Evolutionary conservation across 2,113 vertebrate genomes (phyloP).

Genomic region (Lota lota): DNA sequence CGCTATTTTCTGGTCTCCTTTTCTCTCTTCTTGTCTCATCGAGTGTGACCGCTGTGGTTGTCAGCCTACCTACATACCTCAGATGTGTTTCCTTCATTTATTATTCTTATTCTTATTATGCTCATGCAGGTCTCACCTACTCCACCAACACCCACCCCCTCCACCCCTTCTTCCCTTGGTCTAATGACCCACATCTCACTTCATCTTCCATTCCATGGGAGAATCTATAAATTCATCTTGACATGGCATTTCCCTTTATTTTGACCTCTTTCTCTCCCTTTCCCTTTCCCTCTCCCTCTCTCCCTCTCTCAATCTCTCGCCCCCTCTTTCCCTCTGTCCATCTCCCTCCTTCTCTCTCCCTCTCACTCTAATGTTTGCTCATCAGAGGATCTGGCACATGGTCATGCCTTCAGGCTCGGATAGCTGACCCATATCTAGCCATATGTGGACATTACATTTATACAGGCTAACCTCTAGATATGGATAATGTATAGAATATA

Average conservation of each 20-base stretch:
- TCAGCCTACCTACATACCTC: no score
- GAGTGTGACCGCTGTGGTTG: no score
- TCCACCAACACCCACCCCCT: no score
- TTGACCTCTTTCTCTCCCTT: constrained; percentile 48
- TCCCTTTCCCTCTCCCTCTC: constrained; percentile 2
- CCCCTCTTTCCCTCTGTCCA: background rate
- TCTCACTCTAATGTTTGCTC: no score
- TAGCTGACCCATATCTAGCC: background rate
- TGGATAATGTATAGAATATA: no score
- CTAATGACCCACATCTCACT: no score
- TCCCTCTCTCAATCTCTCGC: background rate
- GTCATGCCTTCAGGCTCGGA: background rate
- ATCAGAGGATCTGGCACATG: no score
- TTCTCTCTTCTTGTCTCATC: no score
- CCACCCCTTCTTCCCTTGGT: no score
- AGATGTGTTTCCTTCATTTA: no score
- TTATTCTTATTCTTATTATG: background rate
- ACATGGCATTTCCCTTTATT: constrained; percentile 38
- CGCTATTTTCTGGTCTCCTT: constrained; percentile 13
- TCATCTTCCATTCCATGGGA: constrained; percentile 18
- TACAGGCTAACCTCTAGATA: no score
- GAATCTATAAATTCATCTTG: constrained; percentile 24
- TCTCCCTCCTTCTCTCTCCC: constrained; percentile 6
- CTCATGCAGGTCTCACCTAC: constrained; percentile 14
- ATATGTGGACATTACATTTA: no score